Evolutionary conservation across 2,797 vertebrate genomes (phyloP).

Genomic region (Sebastes wilsoni): DNA sequence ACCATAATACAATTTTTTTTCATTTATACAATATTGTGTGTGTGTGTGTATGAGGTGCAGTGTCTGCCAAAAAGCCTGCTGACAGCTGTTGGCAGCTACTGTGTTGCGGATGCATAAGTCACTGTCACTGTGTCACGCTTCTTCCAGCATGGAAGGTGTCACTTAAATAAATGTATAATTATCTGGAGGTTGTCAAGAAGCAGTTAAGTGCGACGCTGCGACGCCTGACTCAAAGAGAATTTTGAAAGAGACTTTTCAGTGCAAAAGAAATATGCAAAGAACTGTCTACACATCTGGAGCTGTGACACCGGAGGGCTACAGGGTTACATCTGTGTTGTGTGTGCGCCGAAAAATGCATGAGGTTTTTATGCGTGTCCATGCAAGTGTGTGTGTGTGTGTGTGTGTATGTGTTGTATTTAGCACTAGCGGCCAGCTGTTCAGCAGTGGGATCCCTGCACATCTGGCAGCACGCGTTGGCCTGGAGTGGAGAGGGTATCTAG

Average conservation of each 20-base stretch:
- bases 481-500: slow-evolving; percentile 35
- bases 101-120: slow-evolving; percentile 47
- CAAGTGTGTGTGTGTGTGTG: background rate
- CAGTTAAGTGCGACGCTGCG: background rate
- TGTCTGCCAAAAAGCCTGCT: slow-evolving; percentile 50
- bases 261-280: slow-evolving; percentile 1
- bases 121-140: slow-evolving; percentile 38
- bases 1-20: slow-evolving; percentile 9
- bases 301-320: slow-evolving; percentile 10
- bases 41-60: slow-evolving; percentile 2
- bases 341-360: background rate
- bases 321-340: slow-evolving; percentile 1
- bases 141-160: slow-evolving; percentile 47
- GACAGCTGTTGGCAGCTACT: slow-evolving; percentile 54
- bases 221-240: background rate
- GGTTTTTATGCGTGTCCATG: background rate
- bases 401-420: slow-evolving; percentile 26
- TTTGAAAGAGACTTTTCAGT: slow-evolving; percentile 4
- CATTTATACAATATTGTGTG: slow-evolving; percentile 6
- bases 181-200: slow-evolving; percentile 44
- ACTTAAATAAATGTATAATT: slow-evolving; percentile 62
- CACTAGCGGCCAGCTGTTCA: slow-evolving; percentile 60
- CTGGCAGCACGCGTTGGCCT: slow-evolving; percentile 53
- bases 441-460: slow-evolving; percentile 67
- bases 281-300: slow-evolving; percentile 21